Evolutionary conservation across 2,797 vertebrate genomes (phyloP).

Genomic region (Rallus crepitans): DNA sequence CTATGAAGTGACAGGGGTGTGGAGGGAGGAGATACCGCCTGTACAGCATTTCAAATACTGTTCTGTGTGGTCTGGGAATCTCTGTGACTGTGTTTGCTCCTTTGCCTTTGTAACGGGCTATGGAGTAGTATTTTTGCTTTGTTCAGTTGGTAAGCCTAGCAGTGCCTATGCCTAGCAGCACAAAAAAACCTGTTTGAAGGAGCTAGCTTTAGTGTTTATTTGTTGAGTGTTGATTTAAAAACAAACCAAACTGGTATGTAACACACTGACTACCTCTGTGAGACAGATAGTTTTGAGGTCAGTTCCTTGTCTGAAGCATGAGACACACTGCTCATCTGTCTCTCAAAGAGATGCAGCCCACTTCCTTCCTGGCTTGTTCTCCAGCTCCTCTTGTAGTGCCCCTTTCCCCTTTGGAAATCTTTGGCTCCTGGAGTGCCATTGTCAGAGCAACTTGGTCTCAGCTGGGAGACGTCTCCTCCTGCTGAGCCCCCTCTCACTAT

Average conservation of each 20-base stretch:
- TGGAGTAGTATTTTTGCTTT: background rate
- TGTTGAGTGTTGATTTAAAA: background rate
- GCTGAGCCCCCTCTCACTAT: background rate
- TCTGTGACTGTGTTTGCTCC: background rate
- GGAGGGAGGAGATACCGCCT: background rate
- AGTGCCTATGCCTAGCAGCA: background rate
- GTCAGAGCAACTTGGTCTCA: fast-evolving
- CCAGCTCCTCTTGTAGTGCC: background rate
- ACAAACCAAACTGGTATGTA: background rate
- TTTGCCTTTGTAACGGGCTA: background rate
- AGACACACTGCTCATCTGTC: fast-evolving
- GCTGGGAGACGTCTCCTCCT: background rate
- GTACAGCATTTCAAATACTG: fast-evolving
- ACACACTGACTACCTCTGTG: fast-evolving
- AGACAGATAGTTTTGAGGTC: background rate
- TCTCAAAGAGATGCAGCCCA: background rate
- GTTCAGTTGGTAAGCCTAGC: background rate
- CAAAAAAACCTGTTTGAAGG: background rate
- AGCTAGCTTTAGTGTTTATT: background rate
- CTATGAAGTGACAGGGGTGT: background rate
- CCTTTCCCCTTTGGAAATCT: background rate
- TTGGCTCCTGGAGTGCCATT: background rate
- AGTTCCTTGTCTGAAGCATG: background rate
- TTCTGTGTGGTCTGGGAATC: background rate
- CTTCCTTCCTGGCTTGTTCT: background rate